Evolutionary conservation across 1,140 invertebrate species (phyloP), one percentile per base, ranked within the genome.

Genomic region (Drosophila kanapiae): DNA sequence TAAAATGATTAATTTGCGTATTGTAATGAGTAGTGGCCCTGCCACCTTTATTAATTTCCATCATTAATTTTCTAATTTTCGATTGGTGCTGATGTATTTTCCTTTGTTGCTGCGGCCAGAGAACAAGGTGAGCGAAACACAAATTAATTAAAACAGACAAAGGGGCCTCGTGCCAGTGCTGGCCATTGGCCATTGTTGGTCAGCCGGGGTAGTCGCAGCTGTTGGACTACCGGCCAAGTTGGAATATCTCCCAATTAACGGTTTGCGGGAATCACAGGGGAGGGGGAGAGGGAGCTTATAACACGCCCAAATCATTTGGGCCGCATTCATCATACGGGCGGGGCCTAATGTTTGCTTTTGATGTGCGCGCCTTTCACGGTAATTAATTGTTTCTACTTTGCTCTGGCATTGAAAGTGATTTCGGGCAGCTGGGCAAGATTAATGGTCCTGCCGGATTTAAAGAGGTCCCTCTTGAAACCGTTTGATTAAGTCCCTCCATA

Each of bases 91-190:
- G 27, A 38, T 63, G 45, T 43, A 18, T 31, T 45, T 60, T n/a
- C 31, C 23, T 78, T 77, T 61, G 67, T 68, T 67, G 40, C 38
- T 27, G 51, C n/a, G 63, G 48, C 45, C 33, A 63, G 47, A 62
- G 65, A 64, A 75, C 53, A 83, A 88, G 84, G 80, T 88, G 77
- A 90, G 84, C 58, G 80, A 84, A 80, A 78, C 78, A 88, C 86
- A 81, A 87, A 87, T 87, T 87, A 87, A 87, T 87, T 87, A 87
- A 87, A 81, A 60, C 77, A 65, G 69, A 90, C 84, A 88, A 87
- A 87, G 45, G 71, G 43, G 53, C 33, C 38, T 57, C 35, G 35
- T 42, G 37, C 57, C 62, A 45, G 10, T 68, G 48, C 37, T 16
- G 48, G 48, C 54, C 42, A 71, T 14, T 38, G 38, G 47, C 56